Evolutionary conservation across 2,797 vertebrate species (phyloP).

Genomic region (Eulemur mongoz): DNA sequence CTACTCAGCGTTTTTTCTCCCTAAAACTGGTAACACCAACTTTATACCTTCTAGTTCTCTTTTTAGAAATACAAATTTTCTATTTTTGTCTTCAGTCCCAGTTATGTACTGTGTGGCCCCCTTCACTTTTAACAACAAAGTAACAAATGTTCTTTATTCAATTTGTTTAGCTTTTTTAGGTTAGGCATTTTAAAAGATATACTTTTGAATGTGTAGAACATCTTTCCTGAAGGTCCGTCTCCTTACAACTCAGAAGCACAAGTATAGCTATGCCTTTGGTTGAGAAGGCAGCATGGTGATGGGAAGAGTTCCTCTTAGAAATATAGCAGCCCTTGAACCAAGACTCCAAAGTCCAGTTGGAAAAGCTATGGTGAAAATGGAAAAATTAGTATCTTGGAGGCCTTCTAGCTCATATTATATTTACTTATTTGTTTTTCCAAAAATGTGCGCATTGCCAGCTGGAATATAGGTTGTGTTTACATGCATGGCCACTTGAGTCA

Average conservation of each 20-base stretch:
- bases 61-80: conserved; percentile 52
- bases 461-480: conserved; percentile 54
- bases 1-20: conserved; percentile 73
- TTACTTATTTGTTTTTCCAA: conserved; percentile 48
- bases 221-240: conserved; percentile 56
- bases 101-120: not conserved
- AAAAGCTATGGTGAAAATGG: not conserved
- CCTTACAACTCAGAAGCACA: conserved; percentile 59
- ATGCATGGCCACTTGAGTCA: not conserved
- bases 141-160: conserved; percentile 40
- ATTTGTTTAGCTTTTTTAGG: not conserved
- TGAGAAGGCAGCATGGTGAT: not conserved
- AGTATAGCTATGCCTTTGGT: not conserved
- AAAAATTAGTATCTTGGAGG: not conserved
- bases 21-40: conserved; percentile 59
- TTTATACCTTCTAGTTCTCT: conserved; percentile 56
- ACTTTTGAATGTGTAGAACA: conserved; percentile 32
- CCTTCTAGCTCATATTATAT: not conserved
- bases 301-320: not conserved
- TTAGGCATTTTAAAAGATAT: not conserved
- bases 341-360: not conserved
- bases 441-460: conserved; percentile 49
- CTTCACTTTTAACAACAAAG: conserved; percentile 71
- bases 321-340: not conserved
- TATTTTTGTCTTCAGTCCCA: conserved; percentile 14